These are phyloP conservation scores for Vanessa cardui DNA, from an alignment of 2,888 invertebrate species.

Conservation along the genomic window DNA sequence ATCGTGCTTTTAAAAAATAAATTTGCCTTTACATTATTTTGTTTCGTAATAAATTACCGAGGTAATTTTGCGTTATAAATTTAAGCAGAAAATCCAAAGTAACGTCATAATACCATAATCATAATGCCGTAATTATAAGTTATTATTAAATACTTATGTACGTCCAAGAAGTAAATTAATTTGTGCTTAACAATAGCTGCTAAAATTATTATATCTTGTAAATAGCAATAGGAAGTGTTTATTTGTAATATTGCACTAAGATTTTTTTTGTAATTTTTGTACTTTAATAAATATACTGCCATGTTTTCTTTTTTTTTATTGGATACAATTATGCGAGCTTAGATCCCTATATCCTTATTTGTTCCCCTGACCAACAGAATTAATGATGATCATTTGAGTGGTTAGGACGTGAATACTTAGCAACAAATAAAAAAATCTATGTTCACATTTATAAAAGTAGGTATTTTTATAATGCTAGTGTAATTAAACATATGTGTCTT, in stretches of 20 bases:
- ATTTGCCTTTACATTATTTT: not conserved
- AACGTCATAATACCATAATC: constrained; percentile 69
- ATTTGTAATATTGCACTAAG: not conserved
- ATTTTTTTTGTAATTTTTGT: constrained; percentile 51
- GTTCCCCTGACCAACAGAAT: too few relatives aligned
- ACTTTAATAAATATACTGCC: constrained; percentile 68
- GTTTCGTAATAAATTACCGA: not conserved
- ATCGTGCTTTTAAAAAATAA: too few relatives aligned
- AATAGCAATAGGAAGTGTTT: constrained; percentile 6
- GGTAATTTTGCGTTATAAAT: not conserved
- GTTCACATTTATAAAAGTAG: too few relatives aligned
- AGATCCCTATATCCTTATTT: too few relatives aligned
- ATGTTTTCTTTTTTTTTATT: constrained; percentile 54
- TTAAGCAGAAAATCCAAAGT: constrained; percentile 61
- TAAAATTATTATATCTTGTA: constrained; percentile 2
- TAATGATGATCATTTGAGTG: too few relatives aligned
- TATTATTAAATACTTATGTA: not conserved
- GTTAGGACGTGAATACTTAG: too few relatives aligned
- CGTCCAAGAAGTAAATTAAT: not conserved
- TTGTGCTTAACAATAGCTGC: not conserved
- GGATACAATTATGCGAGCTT: too few relatives aligned
- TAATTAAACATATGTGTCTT: too few relatives aligned
- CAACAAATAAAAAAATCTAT: too few relatives aligned
- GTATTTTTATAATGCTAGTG: too few relatives aligned
- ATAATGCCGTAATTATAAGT: constrained; percentile 42